These are phyloP conservation scores for Epiblema foenella DNA, from an alignment of 2,888 invertebrate genomes.

Conservation along the genomic window DNA sequence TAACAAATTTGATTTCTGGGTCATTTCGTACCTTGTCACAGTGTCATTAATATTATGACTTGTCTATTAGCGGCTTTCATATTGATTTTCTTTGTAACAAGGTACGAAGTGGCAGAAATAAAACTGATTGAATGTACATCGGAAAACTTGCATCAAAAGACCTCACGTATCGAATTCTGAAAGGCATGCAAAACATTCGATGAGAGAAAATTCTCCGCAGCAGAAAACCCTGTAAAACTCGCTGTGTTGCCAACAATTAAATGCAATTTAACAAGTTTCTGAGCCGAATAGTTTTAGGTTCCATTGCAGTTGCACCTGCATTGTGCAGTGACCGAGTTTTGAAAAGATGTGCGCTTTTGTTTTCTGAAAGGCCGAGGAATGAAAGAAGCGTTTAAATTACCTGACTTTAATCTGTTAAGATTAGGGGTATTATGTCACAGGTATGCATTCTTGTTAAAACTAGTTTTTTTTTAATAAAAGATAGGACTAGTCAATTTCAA, in stretches of 20 bases:
- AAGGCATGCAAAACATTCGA: slow-evolving; percentile 7
- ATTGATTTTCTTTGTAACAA: no score
- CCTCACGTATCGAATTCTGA: background rate
- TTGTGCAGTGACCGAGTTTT: slow-evolving; percentile 33
- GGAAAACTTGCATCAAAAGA: background rate
- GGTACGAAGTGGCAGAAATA: no score
- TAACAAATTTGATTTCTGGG: no score
- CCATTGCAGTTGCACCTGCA: slow-evolving; percentile 27
- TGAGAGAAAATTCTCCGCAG: slow-evolving; percentile 4
- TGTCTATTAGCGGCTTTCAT: no score
- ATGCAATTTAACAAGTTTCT: slow-evolving; percentile 30
- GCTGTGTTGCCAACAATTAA: slow-evolving; percentile 38
- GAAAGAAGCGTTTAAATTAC: background rate
- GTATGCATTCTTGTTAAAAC: background rate
- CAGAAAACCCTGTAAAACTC: background rate
- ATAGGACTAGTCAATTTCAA: no score
- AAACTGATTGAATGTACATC: no score
- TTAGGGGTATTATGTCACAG: no score
- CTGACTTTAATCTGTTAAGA: background rate
- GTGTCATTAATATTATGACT: no score
- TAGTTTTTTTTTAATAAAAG: background rate
- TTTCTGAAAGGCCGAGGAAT: background rate
- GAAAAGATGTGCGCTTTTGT: slow-evolving; percentile 16
- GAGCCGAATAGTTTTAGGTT: slow-evolving; percentile 15
- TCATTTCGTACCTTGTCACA: no score